Conservation (phyloP, 1,140 invertebrate genomes). For the Drosophila oshimai region DNA sequence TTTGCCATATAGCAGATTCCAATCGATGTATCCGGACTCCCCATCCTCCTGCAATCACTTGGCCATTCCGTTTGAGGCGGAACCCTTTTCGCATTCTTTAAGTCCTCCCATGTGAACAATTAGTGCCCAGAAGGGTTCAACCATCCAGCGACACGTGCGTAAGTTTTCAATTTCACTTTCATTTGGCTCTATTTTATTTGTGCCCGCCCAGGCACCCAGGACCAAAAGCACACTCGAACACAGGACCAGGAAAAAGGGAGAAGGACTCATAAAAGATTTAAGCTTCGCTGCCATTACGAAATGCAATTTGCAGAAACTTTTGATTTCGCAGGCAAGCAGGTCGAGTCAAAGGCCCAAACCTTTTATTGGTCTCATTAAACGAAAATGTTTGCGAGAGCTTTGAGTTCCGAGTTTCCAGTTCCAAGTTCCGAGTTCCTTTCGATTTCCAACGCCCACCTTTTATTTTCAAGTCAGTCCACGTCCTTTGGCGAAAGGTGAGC, state of each 20-base stretch:
- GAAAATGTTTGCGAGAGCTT: conserved; percentile 57
- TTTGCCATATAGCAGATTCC: neutral
- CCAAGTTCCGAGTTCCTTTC: conserved; percentile 23
- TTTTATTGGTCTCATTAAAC: conserved; percentile 79
- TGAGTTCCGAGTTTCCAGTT: neutral
- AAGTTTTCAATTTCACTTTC: conserved; percentile 71
- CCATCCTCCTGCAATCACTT: neutral
- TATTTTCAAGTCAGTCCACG: conserved; percentile 57
- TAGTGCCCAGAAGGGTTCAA: conserved; percentile 61
- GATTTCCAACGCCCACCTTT: conserved; percentile 45
- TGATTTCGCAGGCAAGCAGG: conserved; percentile 52
- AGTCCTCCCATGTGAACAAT: conserved; percentile 69
- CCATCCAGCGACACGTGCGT: conserved; percentile 64
- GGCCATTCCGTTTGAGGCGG: conserved; percentile 14
- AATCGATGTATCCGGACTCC: neutral
- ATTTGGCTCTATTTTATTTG: conserved; percentile 25
- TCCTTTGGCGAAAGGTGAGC: conserved; percentile 56
- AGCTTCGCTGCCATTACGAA: conserved; percentile 70
- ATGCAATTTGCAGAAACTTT: conserved; percentile 77
- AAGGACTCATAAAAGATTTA: conserved; percentile 73
- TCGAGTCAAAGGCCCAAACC: conserved; percentile 32
- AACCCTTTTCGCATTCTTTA: conserved; percentile 34
- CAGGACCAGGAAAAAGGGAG: neutral
- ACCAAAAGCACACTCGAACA: conserved; percentile 51
- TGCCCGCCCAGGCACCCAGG: neutral